phyloP scores from a whole-genome alignment of 2,113 vertebrate genomes.

The Danionella cerebrum region DNA sequence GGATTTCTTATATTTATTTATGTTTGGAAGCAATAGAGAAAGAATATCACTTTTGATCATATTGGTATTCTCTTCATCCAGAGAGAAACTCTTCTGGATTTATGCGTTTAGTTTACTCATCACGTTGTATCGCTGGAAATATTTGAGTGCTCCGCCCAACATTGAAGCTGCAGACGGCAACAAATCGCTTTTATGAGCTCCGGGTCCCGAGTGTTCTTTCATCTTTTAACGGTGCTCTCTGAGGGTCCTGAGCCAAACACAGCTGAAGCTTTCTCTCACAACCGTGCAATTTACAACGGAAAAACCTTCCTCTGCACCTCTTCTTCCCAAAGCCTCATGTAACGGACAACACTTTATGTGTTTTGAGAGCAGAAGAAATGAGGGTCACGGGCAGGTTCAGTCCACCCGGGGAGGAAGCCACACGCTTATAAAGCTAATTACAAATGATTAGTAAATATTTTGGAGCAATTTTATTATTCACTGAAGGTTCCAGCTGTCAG shows the following conservation, averaged over 20 bases:
- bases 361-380: conserved; percentile 22
- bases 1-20: too few relatives aligned
- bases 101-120: neutral
- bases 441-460: too few relatives aligned
- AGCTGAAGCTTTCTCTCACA: neutral
- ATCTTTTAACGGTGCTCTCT: conserved; percentile 21
- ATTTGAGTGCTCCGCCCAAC: neutral
- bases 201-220: neutral
- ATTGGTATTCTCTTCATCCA: too few relatives aligned
- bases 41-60: too few relatives aligned
- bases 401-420: conserved; percentile 39
- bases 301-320: conserved; percentile 27
- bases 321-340: conserved; percentile 22
- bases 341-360: conserved; percentile 22
- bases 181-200: neutral
- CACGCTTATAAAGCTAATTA: too few relatives aligned
- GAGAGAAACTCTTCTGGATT: neutral
- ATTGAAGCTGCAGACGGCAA: neutral
- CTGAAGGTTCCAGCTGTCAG: too few relatives aligned
- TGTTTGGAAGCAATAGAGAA: too few relatives aligned
- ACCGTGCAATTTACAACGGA: conserved; percentile 36
- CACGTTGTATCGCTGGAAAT: neutral
- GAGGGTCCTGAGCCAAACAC: conserved; percentile 6
- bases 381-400: conserved; percentile 30
- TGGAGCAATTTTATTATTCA: too few relatives aligned